Percentiles rank a stretch among this genome's conserved stretches.
These are phyloP conservation scores for Bombus confusus DNA, from an alignment of 1,140 invertebrate genomes.

Conservation along the genomic window DNA sequence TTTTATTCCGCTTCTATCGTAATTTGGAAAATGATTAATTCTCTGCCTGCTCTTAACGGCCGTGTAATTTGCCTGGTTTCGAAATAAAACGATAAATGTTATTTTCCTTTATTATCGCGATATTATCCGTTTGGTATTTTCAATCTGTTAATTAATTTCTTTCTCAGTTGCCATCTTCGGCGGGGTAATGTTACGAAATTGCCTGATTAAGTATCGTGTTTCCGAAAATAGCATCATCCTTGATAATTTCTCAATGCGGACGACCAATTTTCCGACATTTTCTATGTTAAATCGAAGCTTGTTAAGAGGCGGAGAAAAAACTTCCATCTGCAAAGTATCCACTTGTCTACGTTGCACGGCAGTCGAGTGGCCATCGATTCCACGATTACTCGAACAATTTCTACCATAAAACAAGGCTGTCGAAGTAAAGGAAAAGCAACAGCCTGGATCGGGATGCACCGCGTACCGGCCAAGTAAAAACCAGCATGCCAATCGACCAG, in stretches of 20 bases:
- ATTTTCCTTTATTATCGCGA: too few species aligned
- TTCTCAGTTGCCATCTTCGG: too few species aligned
- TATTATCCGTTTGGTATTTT: too few species aligned
- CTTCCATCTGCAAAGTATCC: not conserved
- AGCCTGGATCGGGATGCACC: conserved; percentile 8
- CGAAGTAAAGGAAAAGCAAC: not conserved
- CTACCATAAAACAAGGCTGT: not conserved
- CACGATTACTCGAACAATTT: conserved; percentile 1
- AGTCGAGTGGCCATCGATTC: not conserved
- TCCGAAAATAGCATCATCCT: too few species aligned
- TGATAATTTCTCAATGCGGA: too few species aligned
- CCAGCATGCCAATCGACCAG: conserved; percentile 17
- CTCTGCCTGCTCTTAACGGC: too few species aligned
- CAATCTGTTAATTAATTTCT: too few species aligned
- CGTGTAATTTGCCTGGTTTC: not conserved
- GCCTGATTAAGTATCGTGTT: not conserved
- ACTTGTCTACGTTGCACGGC: too few species aligned
- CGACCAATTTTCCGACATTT: not conserved
- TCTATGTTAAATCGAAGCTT: not conserved
- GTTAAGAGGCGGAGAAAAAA: not conserved
- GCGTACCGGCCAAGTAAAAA: conserved; percentile 11
- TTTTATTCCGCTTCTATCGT: too few species aligned
- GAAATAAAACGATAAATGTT: not conserved
- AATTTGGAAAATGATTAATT: too few species aligned
- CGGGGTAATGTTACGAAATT: not conserved